These are phyloP conservation scores for Bombus difficillimus DNA, from an alignment of 1,140 invertebrate species.

Conservation along the genomic window DNA sequence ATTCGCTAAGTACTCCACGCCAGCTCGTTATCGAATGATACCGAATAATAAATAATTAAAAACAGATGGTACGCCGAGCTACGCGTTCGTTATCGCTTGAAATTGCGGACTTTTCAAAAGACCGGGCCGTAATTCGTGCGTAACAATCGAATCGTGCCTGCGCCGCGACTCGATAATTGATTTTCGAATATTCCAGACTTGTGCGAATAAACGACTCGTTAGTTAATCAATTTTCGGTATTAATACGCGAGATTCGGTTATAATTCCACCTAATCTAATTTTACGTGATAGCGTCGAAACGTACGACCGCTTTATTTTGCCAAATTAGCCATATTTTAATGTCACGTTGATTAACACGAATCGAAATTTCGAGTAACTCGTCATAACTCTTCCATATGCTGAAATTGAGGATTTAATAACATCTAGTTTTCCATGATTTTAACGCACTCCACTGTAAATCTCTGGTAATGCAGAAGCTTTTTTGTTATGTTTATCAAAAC, in stretches of 20 bases:
- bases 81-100: conserved; percentile 9
- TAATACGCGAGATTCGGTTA: background rate
- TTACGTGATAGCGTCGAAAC: background rate
- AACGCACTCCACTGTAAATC: background rate
- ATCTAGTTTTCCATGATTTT: background rate
- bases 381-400: too few species aligned
- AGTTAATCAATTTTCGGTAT: conserved; percentile 17
- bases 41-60: conserved; percentile 47
- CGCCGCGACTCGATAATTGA: conserved; percentile 8
- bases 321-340: background rate
- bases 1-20: conserved; percentile 41
- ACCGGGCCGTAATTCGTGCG: background rate
- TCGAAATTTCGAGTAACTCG: background rate
- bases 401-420: background rate
- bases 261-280: conserved; percentile 1
- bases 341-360: background rate
- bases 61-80: background rate
- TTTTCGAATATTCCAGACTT: conserved; percentile 22
- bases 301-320: background rate
- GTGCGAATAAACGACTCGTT: conserved; percentile 26
- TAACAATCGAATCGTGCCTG: background rate
- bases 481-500: too few species aligned
- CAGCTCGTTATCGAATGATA: conserved; percentile 39
- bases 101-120: background rate
- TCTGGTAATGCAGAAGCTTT: too few species aligned